phyloP scores from a whole-genome alignment of 2,797 vertebrate species.

The Eupleurogrammus muticus region DNA sequence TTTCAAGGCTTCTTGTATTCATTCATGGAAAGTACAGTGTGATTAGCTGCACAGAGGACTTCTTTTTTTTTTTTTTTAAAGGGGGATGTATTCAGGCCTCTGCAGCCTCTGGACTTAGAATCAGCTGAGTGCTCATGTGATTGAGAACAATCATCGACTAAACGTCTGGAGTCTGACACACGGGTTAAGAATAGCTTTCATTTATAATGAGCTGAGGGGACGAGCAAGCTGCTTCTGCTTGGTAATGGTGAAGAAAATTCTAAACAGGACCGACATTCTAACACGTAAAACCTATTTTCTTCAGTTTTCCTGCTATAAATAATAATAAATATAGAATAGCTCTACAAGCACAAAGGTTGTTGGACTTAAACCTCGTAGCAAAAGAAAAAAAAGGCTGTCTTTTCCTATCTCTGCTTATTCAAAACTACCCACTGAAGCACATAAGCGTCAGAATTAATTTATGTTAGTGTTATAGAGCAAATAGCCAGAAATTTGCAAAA shows the following conservation, averaged over 20 bases:
- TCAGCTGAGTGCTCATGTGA: conserved; percentile 79
- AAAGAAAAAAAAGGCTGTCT: too few relatives aligned
- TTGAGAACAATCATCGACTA: conserved; percentile 28
- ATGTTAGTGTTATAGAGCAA: too few relatives aligned
- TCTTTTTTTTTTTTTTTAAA: conserved; percentile 8
- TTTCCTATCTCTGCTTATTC: too few relatives aligned
- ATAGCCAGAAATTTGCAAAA: too few relatives aligned
- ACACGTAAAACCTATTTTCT: too few relatives aligned
- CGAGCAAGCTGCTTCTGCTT: conserved; percentile 4
- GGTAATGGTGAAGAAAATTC: background rate
- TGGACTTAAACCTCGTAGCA: too few relatives aligned
- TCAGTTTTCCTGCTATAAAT: too few relatives aligned
- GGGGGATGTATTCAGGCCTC: conserved; percentile 45
- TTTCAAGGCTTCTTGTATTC: conserved; percentile 57
- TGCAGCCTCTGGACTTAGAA: conserved; percentile 48
- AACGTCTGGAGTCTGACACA: conserved; percentile 19
- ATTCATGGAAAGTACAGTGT: conserved; percentile 58
- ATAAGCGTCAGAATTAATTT: too few relatives aligned
- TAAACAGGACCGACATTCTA: background rate
- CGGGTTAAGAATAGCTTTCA: conserved; percentile 7
- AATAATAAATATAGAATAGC: too few relatives aligned
- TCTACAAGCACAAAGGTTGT: too few relatives aligned
- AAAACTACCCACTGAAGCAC: too few relatives aligned
- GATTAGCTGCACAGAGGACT: conserved; percentile 45
- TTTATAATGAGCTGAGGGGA: background rate